Evolutionary conservation across 2,797 vertebrate species (phyloP), one percentile per base, ranked within the genome.

Genomic region (Discoglossus pictus): DNA sequence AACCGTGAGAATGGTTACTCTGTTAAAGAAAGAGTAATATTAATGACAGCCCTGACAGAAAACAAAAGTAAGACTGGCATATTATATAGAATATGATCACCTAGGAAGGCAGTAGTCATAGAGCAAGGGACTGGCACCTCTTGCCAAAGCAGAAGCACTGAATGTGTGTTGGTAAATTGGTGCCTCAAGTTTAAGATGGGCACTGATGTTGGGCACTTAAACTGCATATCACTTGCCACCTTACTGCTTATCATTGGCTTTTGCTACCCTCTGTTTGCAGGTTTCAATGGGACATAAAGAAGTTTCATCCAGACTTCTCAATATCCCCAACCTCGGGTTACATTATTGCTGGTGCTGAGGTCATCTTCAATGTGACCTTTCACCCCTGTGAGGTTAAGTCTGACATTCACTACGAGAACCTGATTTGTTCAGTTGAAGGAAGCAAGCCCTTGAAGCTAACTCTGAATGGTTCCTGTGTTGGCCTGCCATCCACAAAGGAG

Each of bases 221-320:
- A n/a, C n/a, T n/a, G n/a, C n/a, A n/a, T n/a, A n/a, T n/a, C n/a
- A n/a, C 16, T 4, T 10, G 24, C 0, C 4, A 2, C 3, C 16
- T 64, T 15, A 48, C 17, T 8, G 5, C n/a, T 31, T 52, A 1
- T 17, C 10, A 1, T 20, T 12, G 27, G 27, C 27, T 31, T 4
- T 31, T 4, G 8, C 8, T 31, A 4, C 8, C 21, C 53, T 76
- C 47, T 69, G 40, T 59, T 46, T 68, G 18, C 76, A 97, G 94
- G 72, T 97, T 96, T 75, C 80, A 83, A 16, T 98, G 95, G 95
- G 88, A 93, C 35, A 35, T 65, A 2, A 78, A 80, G 55, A 74
- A 53, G 46, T 90, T 92, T 59, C 80, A 87, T 43, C 81, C 89
- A 2, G 86, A 89, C 61, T 82, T 96, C 76, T 88, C 83, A 36